Percentiles rank a stretch among this genome's conserved stretches.
phyloP scores from a whole-genome alignment of 2,888 invertebrate species.

The Aromia moschata region DNA sequence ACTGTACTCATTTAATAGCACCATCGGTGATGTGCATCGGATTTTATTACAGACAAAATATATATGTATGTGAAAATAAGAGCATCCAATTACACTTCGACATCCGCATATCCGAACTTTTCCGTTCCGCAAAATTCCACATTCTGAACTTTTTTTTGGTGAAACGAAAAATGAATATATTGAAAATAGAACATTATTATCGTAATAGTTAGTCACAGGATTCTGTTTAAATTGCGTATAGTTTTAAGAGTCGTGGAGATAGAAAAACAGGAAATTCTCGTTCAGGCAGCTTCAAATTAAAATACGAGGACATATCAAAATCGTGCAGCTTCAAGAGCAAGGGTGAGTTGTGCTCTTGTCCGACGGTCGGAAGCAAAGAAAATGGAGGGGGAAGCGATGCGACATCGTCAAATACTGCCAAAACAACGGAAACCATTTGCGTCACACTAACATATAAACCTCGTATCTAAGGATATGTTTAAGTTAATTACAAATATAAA shows the following conservation, averaged over 20 bases:
- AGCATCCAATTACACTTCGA: no score
- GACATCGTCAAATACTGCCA: constrained; percentile 42
- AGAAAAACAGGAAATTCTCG: constrained; percentile 56
- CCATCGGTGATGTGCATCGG: no score
- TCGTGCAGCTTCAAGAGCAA: constrained; percentile 61
- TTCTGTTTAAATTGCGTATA: no score
- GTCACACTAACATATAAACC: constrained; percentile 63
- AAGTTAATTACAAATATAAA: constrained; percentile 5
- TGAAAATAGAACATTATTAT: no score
- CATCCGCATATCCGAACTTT: no score
- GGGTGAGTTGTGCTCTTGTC: constrained; percentile 59
- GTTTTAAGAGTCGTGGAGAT: constrained; percentile 59
- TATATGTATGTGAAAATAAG: no score
- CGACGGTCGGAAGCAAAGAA: constrained; percentile 41
- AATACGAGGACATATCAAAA: constrained; percentile 60
- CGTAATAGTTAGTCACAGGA: no score
- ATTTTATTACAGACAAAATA: no score
- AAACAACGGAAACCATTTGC: constrained; percentile 60
- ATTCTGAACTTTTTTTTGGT: no score
- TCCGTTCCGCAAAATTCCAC: no score
- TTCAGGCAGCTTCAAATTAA: constrained; percentile 59
- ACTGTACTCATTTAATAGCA: no score
- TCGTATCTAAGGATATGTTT: constrained; percentile 51
- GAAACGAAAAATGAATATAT: no score
- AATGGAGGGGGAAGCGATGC: constrained; percentile 33